A percentile compares a stretch with the other conserved stretches of the same genome.
Evolutionary conservation across 2,797 vertebrate species (phyloP).

Genomic region (Peromyscus nudipes): DNA sequence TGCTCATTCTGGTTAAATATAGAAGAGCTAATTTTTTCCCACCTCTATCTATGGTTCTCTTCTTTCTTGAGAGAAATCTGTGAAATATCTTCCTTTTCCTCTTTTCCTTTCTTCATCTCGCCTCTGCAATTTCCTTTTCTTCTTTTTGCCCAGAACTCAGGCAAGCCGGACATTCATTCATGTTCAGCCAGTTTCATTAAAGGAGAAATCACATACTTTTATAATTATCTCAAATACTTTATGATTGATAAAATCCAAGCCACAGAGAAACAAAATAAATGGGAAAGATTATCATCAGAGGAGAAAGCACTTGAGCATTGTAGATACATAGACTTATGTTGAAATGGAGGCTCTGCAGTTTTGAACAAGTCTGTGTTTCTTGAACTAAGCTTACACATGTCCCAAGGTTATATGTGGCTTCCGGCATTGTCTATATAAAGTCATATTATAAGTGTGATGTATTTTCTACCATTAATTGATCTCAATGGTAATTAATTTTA

Average conservation of each 20-base stretch:
- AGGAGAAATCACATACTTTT: background rate
- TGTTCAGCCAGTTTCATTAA: background rate
- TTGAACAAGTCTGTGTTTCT: background rate
- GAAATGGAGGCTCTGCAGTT: background rate
- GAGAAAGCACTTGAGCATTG: background rate
- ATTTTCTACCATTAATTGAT: background rate
- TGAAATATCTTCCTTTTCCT: background rate
- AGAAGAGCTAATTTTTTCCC: background rate
- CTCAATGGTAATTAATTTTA: slow-evolving; percentile 2
- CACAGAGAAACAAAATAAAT: background rate
- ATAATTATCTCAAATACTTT: background rate
- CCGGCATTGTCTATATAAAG: background rate
- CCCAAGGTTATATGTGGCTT: background rate
- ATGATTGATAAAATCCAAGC: background rate
- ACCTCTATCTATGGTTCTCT: background rate
- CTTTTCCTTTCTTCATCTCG: background rate
- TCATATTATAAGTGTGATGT: background rate
- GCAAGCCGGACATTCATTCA: background rate
- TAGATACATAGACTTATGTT: background rate
- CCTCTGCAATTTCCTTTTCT: background rate
- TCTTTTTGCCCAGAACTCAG: no score
- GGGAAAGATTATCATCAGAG: background rate
- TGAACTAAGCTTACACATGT: background rate
- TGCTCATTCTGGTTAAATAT: background rate
- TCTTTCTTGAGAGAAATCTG: background rate